Conservation (phyloP, 2,113 vertebrate genomes). For the Hippolais icterina region DNA sequence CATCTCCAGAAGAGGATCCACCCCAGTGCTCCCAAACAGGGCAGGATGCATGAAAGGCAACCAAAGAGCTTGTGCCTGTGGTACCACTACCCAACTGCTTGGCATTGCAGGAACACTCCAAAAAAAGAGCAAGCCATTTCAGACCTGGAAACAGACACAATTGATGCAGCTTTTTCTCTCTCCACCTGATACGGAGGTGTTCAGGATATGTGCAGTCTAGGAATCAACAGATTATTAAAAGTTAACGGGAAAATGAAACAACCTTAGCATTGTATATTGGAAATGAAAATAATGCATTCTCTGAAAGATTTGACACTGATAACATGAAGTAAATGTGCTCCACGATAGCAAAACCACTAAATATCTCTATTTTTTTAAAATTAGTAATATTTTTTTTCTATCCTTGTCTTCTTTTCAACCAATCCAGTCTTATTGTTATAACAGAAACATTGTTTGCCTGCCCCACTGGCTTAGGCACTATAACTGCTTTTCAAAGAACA, state of each 20-base stretch:
- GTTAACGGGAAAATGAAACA: not conserved
- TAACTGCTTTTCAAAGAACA: not conserved
- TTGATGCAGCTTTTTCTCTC: not conserved
- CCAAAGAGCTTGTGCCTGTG: not conserved
- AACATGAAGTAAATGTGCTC: not conserved
- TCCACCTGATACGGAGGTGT: not conserved
- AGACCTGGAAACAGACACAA: constrained; percentile 3
- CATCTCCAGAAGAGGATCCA: not conserved
- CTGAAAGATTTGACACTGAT: not conserved
- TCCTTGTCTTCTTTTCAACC: not conserved
- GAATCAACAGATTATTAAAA: not conserved
- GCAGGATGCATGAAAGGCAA: not conserved
- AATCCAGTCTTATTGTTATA: not conserved
- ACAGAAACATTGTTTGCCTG: not conserved
- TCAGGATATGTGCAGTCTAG: not conserved
- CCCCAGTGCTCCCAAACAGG: not conserved
- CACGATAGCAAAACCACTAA: not conserved
- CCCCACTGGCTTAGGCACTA: not conserved
- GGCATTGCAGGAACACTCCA: not conserved
- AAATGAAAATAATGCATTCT: not conserved
- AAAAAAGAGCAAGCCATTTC: constrained; percentile 26
- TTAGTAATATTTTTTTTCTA: not conserved
- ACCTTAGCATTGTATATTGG: not conserved
- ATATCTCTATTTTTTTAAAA: not conserved
- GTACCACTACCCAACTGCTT: not conserved